phyloP scores from a whole-genome alignment of 1,140 invertebrate species.

The Ostrea edulis region DNA sequence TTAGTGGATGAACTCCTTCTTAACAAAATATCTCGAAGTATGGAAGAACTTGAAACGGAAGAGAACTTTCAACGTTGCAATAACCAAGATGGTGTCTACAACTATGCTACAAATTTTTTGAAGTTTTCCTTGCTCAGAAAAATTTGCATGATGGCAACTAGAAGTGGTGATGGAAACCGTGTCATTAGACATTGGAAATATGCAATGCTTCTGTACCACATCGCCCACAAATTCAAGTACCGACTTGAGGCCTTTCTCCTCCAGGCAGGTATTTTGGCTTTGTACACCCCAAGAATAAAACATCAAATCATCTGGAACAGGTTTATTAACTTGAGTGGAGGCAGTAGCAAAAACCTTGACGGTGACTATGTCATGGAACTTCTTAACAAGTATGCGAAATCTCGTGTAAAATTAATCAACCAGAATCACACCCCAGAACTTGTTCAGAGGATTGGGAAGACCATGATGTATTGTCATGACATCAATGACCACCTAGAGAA shows the following conservation, averaged over 20 bases:
- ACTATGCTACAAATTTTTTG: conserved; percentile 46
- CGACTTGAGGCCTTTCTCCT: conserved; percentile 18
- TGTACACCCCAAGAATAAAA: conserved; percentile 4
- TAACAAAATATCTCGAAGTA: not conserved
- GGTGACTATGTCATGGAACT: conserved; percentile 45
- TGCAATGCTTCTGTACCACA: conserved; percentile 33
- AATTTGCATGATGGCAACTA: conserved; percentile 40
- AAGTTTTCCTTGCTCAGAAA: conserved; percentile 38
- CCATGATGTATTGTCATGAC: conserved; percentile 41
- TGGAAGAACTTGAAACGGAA: not conserved
- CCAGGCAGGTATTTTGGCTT: conserved; percentile 7
- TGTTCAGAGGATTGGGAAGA: conserved; percentile 26
- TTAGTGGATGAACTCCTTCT: conserved; percentile 24
- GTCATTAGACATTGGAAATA: conserved; percentile 45
- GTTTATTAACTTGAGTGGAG: conserved; percentile 36
- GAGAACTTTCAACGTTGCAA: not conserved
- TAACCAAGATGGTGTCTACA: conserved; percentile 4
- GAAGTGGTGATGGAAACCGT: conserved; percentile 42
- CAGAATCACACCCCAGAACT: conserved; percentile 30
- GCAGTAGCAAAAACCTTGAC: conserved; percentile 13
- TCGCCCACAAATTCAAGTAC: conserved; percentile 30
- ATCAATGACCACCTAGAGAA: not conserved
- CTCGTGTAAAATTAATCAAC: not conserved
- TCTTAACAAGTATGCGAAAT: conserved; percentile 42
- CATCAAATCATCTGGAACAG: conserved; percentile 33